Conservation (phyloP, 2,113 vertebrate species). For the Ptyas mucosa region DNA sequence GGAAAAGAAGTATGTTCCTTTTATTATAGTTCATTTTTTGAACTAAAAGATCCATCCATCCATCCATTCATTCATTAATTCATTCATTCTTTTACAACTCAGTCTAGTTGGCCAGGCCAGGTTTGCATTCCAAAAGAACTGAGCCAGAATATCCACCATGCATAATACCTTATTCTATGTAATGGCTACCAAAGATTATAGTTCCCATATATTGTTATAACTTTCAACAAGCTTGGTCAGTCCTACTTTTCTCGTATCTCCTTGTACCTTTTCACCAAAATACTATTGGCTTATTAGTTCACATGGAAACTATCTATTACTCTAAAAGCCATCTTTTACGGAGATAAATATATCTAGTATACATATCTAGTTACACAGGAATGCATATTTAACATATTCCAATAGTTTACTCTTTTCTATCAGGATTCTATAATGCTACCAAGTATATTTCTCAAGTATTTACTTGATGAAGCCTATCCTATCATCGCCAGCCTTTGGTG, state of each 20-base stretch:
- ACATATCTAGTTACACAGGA: neutral
- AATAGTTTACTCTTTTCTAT: neutral
- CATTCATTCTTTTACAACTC: neutral
- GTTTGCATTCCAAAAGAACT: neutral
- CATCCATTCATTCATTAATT: too few species aligned
- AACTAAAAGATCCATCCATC: neutral
- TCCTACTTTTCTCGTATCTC: neutral
- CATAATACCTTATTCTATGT: neutral
- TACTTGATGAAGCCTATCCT: neutral
- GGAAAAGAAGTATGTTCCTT: neutral
- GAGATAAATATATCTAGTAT: neutral
- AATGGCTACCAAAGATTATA: neutral
- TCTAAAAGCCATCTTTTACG: neutral
- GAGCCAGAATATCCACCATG: neutral
- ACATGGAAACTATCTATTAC: neutral
- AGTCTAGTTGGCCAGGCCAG: neutral
- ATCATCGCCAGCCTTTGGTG: neutral
- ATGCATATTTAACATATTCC: neutral
- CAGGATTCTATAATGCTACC: neutral
- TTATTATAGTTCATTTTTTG: neutral
- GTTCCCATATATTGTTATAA: neutral
- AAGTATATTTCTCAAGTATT: neutral
- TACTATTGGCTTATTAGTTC: neutral
- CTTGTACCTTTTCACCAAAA: neutral
- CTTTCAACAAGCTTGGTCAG: neutral